Evolutionary conservation across 2,888 invertebrate genomes (phyloP), one percentile per base, ranked within the genome.

Genomic region (Lampropteryx suffumata): DNA sequence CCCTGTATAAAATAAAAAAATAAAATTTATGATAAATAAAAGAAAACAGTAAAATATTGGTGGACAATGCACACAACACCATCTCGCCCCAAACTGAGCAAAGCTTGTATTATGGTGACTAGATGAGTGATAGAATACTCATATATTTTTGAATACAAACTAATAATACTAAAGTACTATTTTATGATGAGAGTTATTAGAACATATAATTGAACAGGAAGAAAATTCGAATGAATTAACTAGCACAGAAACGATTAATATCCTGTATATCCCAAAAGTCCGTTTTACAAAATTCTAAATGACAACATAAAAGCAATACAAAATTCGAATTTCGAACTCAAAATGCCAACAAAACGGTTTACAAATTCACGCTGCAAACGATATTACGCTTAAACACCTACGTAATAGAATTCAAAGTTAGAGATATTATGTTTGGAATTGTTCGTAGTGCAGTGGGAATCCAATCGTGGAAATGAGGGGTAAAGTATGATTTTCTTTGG

Each of bases 401-500:
- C 37, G 45, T 52, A 55, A 59, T 61, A 58, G 54, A 57, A 55
- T 55, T 45, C 49, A 54, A 39, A 59, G 42, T 58, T 48, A 35
- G 21, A 39, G 44, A 34, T 29, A 41, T 53, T 51, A 39, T 21
- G 30, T 34, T 26, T 17, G 6, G 29, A 21, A 40, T 47, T 34
- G 34, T 47, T 34, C 35, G 24, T 21, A 42, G 43, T 47, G 47
- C 47, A 43, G 32, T 28, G 34, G 24, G 41, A 52, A 53, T 53
- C 48, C 53, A 53, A 53, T 53, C 53, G 44, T 44, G 43, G 52
- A 48, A 53, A 53, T 48, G 48, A 44, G 39, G 29, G 47, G 37
- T 48, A 17, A 48, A 44, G 41, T 36, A 52, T 43, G 33, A 43
- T 47, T 47, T 46, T 41, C 37, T 34, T 27, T 14, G 14, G 5